phyloP scores from a whole-genome alignment of 1,140 invertebrate genomes.

The Phymorhynchus buccinoides region DNA sequence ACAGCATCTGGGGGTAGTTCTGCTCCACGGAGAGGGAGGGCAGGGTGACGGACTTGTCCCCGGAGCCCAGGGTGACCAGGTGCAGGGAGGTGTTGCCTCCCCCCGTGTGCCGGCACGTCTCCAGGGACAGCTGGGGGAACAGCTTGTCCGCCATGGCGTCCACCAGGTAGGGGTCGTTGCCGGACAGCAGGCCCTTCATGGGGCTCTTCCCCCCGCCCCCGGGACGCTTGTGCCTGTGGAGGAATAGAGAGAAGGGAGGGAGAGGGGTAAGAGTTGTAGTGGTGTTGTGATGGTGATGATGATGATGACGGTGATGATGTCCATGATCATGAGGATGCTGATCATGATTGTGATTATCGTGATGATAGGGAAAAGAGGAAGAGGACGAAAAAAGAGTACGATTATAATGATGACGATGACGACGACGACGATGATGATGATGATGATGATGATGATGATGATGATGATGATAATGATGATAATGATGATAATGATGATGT shows the following conservation, averaged over 20 bases:
- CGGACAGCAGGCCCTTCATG: slow-evolving; percentile 65
- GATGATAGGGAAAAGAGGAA: neutral
- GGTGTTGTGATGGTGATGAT: too few relatives aligned
- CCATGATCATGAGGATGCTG: too few relatives aligned
- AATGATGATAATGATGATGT: neutral
- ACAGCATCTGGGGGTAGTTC: slow-evolving; percentile 76
- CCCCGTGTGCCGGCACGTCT: slow-evolving; percentile 56
- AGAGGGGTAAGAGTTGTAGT: neutral
- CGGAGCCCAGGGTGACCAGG: slow-evolving; percentile 72
- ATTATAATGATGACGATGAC: slow-evolving; percentile 6
- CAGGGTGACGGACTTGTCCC: slow-evolving; percentile 73
- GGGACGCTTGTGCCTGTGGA: neutral
- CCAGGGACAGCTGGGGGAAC: slow-evolving; percentile 72
- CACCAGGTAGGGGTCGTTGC: slow-evolving; percentile 76
- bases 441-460: neutral
- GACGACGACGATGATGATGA: slow-evolving; percentile 6
- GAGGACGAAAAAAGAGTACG: neutral
- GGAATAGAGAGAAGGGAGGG: neutral
- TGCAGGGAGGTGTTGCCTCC: slow-evolving; percentile 63
- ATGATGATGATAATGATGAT: slow-evolving; percentile 3
- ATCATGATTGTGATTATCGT: too few relatives aligned
- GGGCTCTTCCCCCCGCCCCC: slow-evolving; percentile 51
- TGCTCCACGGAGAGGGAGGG: slow-evolving; percentile 75
- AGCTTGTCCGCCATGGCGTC: slow-evolving; percentile 73
- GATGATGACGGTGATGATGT: too few relatives aligned